Percentiles rank a stretch among this genome's conserved stretches.
These are phyloP conservation scores for Chloroclystis v-ata DNA, from an alignment of 2,888 invertebrate genomes.

Conservation along the genomic window DNA sequence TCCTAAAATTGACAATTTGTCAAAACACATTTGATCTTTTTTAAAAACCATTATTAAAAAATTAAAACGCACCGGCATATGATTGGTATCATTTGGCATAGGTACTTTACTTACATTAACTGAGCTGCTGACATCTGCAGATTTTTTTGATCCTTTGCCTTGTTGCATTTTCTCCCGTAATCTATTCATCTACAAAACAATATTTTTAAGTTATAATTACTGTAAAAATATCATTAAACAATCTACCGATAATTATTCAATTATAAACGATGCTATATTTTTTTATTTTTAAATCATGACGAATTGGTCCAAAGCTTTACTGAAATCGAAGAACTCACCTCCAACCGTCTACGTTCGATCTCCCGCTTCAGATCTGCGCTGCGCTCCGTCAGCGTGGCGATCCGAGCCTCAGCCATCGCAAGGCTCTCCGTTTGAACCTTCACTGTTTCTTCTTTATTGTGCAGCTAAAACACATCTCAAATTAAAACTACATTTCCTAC, in stretches of 20 bases:
- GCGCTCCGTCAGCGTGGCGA: slow-evolving; percentile 42
- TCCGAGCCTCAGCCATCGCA: slow-evolving; percentile 56
- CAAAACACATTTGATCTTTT: neutral
- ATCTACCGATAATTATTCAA: too few relatives aligned
- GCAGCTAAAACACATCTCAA: slow-evolving; percentile 38
- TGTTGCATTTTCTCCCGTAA: slow-evolving; percentile 33
- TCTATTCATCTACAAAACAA: slow-evolving; percentile 33
- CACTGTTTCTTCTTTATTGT: slow-evolving; percentile 65
- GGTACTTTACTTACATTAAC: slow-evolving; percentile 39
- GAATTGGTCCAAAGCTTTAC: neutral
- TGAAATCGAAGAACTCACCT: slow-evolving; percentile 39
- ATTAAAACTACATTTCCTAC: too few relatives aligned
- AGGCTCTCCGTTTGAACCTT: slow-evolving; percentile 59
- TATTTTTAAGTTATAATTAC: too few relatives aligned
- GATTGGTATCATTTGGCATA: too few relatives aligned
- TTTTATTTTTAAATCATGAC: too few relatives aligned
- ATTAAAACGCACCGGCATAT: too few relatives aligned
- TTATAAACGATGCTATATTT: too few relatives aligned
- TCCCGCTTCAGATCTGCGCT: slow-evolving; percentile 36
- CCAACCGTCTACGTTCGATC: slow-evolving; percentile 38
- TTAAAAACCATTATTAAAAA: too few relatives aligned
- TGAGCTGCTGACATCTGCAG: slow-evolving; percentile 34
- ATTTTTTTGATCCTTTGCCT: slow-evolving; percentile 31
- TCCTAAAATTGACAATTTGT: slow-evolving; percentile 36
- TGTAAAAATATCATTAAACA: too few relatives aligned